Conservation (phyloP, 2,888 invertebrate genomes). For the Brachyptera putata region DNA sequence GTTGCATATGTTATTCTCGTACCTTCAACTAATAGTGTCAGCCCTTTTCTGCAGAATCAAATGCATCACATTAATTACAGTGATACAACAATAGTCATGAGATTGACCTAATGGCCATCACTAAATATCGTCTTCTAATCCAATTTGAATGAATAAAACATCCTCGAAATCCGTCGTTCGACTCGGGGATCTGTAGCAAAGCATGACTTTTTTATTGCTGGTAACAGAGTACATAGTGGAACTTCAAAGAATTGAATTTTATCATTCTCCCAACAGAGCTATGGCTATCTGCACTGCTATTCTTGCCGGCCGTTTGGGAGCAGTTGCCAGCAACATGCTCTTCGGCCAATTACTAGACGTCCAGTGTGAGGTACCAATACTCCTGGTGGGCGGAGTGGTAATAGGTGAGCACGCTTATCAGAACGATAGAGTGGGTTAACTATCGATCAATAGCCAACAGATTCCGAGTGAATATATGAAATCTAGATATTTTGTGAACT, state of each 20-base stretch:
- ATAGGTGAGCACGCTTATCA: conserved; percentile 50
- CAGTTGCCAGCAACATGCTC: conserved; percentile 59
- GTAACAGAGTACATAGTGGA: neutral
- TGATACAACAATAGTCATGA: too few species aligned
- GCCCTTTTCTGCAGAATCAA: too few species aligned
- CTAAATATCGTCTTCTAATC: too few species aligned
- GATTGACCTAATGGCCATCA: too few species aligned
- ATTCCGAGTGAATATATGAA: too few species aligned
- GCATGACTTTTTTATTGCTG: neutral
- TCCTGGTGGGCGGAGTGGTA: conserved; percentile 54
- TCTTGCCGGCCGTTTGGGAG: conserved; percentile 61
- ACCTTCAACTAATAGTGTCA: too few species aligned
- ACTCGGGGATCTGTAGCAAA: neutral
- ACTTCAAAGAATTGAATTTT: neutral
- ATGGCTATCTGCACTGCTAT: conserved; percentile 61
- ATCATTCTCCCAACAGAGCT: conserved; percentile 51
- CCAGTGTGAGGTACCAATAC: conserved; percentile 60
- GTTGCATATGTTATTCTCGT: too few species aligned
- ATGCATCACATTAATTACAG: too few species aligned
- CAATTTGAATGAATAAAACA: too few species aligned
- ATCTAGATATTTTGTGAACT: too few species aligned
- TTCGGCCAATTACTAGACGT: conserved; percentile 60
- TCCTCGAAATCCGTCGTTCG: neutral
- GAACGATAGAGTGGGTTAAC: too few species aligned
- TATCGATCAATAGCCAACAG: too few species aligned